Conservation (phyloP, 2,888 invertebrate genomes). For the Gortyna flavago region DNA sequence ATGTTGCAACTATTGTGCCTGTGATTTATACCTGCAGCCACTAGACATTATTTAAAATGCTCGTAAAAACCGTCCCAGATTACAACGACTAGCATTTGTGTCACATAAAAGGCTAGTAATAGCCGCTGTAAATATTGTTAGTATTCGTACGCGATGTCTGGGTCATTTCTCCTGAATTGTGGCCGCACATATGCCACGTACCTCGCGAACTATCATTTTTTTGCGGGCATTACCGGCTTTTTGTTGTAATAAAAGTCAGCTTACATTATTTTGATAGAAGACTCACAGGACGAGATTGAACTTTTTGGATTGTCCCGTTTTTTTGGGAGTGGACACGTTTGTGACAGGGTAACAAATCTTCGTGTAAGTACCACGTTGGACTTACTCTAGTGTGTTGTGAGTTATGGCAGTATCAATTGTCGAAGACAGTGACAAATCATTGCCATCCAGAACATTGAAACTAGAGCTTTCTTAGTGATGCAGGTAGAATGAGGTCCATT, state of each 20-base stretch:
- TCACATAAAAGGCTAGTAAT: constrained; percentile 78
- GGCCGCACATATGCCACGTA: constrained; percentile 64
- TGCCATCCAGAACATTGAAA: constrained; percentile 54
- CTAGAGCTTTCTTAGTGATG: constrained; percentile 47
- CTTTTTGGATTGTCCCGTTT: constrained; percentile 53
- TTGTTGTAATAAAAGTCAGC: constrained; percentile 66
- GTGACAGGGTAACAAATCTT: constrained; percentile 46
- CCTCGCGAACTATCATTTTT: constrained; percentile 64
- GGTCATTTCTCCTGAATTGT: constrained; percentile 74
- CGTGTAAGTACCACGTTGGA: constrained; percentile 29
- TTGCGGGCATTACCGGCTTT: constrained; percentile 59
- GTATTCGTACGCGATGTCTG: constrained; percentile 68
- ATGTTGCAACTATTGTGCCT: constrained; percentile 76
- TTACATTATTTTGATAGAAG: constrained; percentile 65
- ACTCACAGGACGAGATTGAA: constrained; percentile 60
- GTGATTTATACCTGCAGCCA: constrained; percentile 76
- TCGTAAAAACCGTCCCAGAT: constrained; percentile 81
- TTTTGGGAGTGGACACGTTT: constrained; percentile 44
- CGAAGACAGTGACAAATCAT: constrained; percentile 52
- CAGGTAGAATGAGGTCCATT: constrained; percentile 26
- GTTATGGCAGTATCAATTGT: constrained; percentile 51
- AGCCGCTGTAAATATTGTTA: constrained; percentile 76
- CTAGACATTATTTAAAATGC: constrained; percentile 79
- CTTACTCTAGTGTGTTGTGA: constrained; percentile 41
- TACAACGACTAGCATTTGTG: constrained; percentile 76